These are phyloP conservation scores for Lumbricus terrestris DNA, from an alignment of 2,888 invertebrate genomes.

Conservation along the genomic window DNA sequence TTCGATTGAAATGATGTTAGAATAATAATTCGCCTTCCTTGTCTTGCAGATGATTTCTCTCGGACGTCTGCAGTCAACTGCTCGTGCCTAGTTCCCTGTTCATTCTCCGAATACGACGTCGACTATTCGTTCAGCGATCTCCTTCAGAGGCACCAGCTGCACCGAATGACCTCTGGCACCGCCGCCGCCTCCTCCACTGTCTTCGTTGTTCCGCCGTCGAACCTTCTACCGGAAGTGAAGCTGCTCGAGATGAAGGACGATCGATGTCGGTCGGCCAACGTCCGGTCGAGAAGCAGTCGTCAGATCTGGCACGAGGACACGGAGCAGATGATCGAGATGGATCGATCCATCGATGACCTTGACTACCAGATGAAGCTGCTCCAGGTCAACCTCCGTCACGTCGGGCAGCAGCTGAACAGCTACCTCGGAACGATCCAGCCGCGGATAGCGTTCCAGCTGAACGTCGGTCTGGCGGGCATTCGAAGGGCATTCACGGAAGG, in stretches of 20 bases:
- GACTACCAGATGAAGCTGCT: constrained; percentile 8
- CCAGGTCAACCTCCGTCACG: constrained; percentile 20
- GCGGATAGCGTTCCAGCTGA: constrained; percentile 28
- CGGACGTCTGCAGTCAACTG: background rate
- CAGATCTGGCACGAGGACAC: constrained; percentile 18
- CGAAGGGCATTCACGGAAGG: constrained; percentile 19
- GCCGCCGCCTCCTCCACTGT: too few species aligned
- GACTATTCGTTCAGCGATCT: constrained; percentile 15
- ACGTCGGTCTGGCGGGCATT: constrained; percentile 29
- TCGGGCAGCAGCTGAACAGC: constrained; percentile 11
- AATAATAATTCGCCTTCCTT: background rate
- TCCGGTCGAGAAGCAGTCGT: background rate
- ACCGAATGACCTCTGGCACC: background rate
- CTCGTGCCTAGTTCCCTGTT: background rate
- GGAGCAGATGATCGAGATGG: constrained; percentile 9
- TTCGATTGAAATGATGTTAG: background rate
- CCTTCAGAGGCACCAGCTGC: background rate
- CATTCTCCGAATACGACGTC: background rate
- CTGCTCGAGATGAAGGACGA: constrained; percentile 18
- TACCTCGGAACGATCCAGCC: constrained; percentile 12
- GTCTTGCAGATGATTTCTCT: background rate
- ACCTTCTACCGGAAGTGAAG: constrained; percentile 7
- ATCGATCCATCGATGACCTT: constrained; percentile 19
- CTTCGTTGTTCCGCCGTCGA: background rate
- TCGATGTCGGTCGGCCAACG: constrained; percentile 19